phyloP scores from a whole-genome alignment of 1,140 invertebrate species.

The Pachyrhynchus sulphureomaculatus region DNA sequence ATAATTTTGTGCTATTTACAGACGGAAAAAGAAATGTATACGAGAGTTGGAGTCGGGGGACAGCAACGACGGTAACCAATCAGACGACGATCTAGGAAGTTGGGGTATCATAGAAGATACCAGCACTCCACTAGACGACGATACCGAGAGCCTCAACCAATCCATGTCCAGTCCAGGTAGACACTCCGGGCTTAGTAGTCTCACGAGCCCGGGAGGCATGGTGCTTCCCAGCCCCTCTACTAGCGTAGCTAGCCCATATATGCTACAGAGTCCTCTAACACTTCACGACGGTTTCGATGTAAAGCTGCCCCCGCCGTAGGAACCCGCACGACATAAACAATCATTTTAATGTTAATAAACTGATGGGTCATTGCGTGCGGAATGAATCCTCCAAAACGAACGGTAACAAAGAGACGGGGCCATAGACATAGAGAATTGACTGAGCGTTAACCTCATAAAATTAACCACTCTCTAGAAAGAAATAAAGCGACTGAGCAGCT shows the following conservation, averaged over 20 bases:
- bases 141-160: slow-evolving; percentile 62
- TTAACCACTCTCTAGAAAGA: too few species aligned
- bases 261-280: slow-evolving; percentile 58
- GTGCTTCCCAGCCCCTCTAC: slow-evolving; percentile 66
- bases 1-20: slow-evolving; percentile 56
- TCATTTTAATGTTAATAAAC: slow-evolving; percentile 83
- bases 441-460: too few species aligned
- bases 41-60: slow-evolving; percentile 84
- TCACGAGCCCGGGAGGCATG: slow-evolving; percentile 73
- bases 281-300: slow-evolving; percentile 52
- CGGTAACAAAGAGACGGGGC: slow-evolving; percentile 52
- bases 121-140: slow-evolving; percentile 67
- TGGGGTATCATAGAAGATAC: slow-evolving; percentile 74
- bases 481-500: too few species aligned
- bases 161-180: slow-evolving; percentile 77
- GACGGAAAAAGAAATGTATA: slow-evolving; percentile 98
- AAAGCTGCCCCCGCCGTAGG: slow-evolving; percentile 45
- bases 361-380: slow-evolving; percentile 73
- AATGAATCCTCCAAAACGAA: slow-evolving; percentile 53
- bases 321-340: slow-evolving; percentile 90
- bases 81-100: slow-evolving; percentile 76
- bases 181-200: slow-evolving; percentile 72
- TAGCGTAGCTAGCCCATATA: slow-evolving; percentile 62
- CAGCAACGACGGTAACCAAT: slow-evolving; percentile 70
- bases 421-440: too few species aligned